Evolutionary conservation across 2,113 vertebrate genomes (phyloP), one percentile per base, ranked within the genome.

Genomic region (Spilogale gracilis): DNA sequence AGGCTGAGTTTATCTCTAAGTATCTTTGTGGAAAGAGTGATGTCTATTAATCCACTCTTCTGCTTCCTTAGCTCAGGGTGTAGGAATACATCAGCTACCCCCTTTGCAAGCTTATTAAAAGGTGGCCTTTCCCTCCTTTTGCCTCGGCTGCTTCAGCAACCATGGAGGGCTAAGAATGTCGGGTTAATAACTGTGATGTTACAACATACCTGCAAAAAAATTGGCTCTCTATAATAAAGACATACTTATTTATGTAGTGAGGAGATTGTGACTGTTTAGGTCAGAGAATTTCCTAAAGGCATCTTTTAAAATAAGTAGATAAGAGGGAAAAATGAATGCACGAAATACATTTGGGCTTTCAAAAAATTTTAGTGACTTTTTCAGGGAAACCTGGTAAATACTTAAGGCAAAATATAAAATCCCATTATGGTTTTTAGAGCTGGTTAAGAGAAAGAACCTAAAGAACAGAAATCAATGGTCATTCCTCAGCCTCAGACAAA

Each of bases 1-100:
- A 97, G 98, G 97, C 98, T 98, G 94, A 97, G 94, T 98, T 98
- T 98, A 98, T 98, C 97, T 98, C 96, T 95, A 98, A 98, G 91
- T 97, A 98, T 98, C 98, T 98, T 96, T 97, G 94, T 96, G 96
- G 93, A 98, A 96, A 98, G 94, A 97, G 92, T 97, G 87, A 84
- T 97, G 93, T 98, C 98, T 98, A 97, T 98, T 98, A 98, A 98
- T 98, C 97, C 95, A 91, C 94, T 98, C 98, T 98, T 98, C 88
- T 98, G 97, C 97, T 98, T 98, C 98, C 97, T 98, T 98, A 98
- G 97, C 98, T 98, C 78, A 78, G 95, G 91, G 96, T 95, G 98
- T 97, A 97, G 98, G 95, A 74, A 97, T 96, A 96, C 79, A 97
- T 96, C 98, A 98, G 98, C 96, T 76, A 95, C 85, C 61, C 76